phyloP scores from a whole-genome alignment of 2,113 vertebrate species.

The Eonycteris spelaea region DNA sequence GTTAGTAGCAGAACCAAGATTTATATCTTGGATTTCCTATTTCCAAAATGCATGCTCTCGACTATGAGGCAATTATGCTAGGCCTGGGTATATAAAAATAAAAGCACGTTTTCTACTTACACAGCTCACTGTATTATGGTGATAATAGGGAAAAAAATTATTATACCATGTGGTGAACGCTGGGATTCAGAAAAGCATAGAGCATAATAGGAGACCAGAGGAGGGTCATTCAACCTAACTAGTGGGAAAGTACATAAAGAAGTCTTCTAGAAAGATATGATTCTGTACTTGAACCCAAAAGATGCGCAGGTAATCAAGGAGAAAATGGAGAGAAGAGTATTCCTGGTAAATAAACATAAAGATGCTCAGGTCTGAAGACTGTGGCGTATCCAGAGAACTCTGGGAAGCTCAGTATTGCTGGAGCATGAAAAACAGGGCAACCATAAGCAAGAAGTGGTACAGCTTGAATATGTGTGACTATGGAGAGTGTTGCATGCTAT shows the following conservation, averaged over 20 bases:
- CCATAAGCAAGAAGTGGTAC: background rate
- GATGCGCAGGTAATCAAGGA: background rate
- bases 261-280: background rate
- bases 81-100: background rate
- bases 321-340: background rate
- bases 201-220: background rate
- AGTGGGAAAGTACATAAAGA: background rate
- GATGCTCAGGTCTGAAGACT: background rate
- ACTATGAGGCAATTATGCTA: background rate
- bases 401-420: background rate
- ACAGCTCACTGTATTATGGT: background rate
- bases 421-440: background rate
- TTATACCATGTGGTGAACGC: background rate
- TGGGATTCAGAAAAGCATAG: background rate
- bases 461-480: background rate
- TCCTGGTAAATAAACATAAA: background rate
- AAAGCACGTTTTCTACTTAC: background rate
- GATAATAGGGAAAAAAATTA: background rate
- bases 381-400: background rate
- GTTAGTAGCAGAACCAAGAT: background rate
- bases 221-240: background rate
- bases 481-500: background rate
- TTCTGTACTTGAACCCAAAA: background rate
- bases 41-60: background rate
- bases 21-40: background rate